phyloP scores from a whole-genome alignment of 2,113 vertebrate species.

The Rousettus leschenaultii region DNA sequence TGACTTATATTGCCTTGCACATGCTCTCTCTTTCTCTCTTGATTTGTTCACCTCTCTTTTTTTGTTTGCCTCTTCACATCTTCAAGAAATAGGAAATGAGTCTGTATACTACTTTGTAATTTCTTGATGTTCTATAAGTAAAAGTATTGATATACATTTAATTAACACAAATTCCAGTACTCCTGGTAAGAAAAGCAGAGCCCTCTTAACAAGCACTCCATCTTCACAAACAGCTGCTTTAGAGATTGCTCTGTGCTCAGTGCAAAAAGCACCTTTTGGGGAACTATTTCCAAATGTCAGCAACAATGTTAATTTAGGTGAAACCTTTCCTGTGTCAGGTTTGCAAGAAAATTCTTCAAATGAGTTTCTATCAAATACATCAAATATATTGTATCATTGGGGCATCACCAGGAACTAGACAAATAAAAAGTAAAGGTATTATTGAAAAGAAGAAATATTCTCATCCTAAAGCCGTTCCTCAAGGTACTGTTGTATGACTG shows the following conservation, averaged over 20 bases:
- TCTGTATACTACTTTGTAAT: too few species aligned
- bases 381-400: conserved; percentile 81
- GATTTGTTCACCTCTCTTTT: too few species aligned
- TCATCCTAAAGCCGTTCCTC: conserved; percentile 63
- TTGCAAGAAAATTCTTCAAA: conserved; percentile 70
- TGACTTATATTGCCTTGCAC: neutral
- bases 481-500: conserved; percentile 71
- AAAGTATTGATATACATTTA: too few species aligned
- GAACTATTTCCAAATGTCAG: conserved; percentile 69
- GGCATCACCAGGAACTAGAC: conserved; percentile 70
- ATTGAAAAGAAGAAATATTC: neutral
- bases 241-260: conserved; percentile 75
- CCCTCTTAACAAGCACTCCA: conserved; percentile 43
- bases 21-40: too few species aligned
- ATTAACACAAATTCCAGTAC: conserved; percentile 31
- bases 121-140: too few species aligned
- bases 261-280: conserved; percentile 63
- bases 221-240: conserved; percentile 53
- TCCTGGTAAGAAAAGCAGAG: conserved; percentile 55
- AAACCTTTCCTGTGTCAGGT: conserved; percentile 74
- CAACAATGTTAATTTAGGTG: conserved; percentile 73
- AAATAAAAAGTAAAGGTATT: neutral
- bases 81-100: too few species aligned
- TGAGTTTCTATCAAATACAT: conserved; percentile 52
- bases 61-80: too few species aligned